Percentiles rank a stretch among this genome's conserved stretches.
Conservation (phyloP, 2,888 invertebrate genomes). For the Meta bourneti region DNA sequence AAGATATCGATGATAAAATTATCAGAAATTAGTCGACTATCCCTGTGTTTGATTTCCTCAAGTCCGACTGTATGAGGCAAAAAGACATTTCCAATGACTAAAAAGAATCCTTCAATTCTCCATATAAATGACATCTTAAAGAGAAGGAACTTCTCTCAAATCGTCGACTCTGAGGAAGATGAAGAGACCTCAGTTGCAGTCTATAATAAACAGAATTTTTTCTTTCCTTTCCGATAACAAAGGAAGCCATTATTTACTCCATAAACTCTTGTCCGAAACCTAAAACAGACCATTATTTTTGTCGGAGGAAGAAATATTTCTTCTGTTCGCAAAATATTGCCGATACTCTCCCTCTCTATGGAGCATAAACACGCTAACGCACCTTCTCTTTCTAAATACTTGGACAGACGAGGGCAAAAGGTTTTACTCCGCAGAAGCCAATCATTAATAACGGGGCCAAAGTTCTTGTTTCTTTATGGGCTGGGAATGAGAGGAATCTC, state of each 20-base stretch:
- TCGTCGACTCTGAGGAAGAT: background rate
- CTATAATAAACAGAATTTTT: background rate
- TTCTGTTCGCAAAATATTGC: background rate
- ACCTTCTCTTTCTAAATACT: background rate
- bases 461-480: background rate
- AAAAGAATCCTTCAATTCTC: background rate
- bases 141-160: background rate
- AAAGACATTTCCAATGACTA: no score
- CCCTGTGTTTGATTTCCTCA: no score
- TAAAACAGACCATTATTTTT: conserved; percentile 9
- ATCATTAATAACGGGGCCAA: background rate
- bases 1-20: no score
- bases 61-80: no score
- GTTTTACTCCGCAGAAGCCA: background rate
- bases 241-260: conserved; percentile 20
- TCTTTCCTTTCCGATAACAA: background rate
- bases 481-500: background rate
- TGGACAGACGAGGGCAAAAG: background rate
- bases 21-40: no score
- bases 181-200: background rate
- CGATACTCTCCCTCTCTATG: background rate
- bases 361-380: background rate
- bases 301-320: background rate
- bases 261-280: conserved; percentile 32
- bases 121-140: background rate